Base-by-base conservation (phyloP, 2,888 invertebrate species). In the Biston stratarius region DNA sequence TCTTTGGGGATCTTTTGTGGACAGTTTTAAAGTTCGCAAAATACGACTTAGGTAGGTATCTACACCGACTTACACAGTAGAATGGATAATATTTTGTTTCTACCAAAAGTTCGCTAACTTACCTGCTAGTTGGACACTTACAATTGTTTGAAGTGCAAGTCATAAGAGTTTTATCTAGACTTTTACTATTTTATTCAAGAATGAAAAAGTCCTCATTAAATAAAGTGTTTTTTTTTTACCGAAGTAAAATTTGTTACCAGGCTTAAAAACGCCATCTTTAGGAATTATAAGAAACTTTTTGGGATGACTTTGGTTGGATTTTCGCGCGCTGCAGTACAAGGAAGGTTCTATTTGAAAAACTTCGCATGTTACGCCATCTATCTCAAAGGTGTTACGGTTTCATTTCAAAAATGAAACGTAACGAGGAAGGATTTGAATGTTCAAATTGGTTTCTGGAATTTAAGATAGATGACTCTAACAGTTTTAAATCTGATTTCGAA, bases 1-100 rank as follows among this genome's bases (percentile, higher is more conserved):
- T 59, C 48, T 63, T 56, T n/a, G 36, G 11, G 15, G 49, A 63
- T 60, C 55, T 53, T 57, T 45, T 61, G 62, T 24, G 44, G 55
- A 58, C 56, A 57, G 53, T 62, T 67, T 59, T 44, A 56, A 67
- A 67, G 44, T 59, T 51, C 0, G 14, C 49, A 15, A 63, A 67
- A 63, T 67, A 61, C 55, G 38, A 49, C 24, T 59, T 59, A 6
- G 11, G 24, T n/a, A 36, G 42, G 8, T 48, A 33, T n/a, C 11
- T 8, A 15, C 15, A 15, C 6, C 15, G 7, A 47, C 9, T 2
- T 47, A 15, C 15, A 47, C 6, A 38, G 38, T 9, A 38, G 38
- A 38, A 38, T 5, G 38, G 6, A 6, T 8, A 38, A 38, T 6
- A 38, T 38, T 38, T 9, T 8, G 9, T 38, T 8, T 38, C 8